These are phyloP conservation scores for Acholoe squamosa DNA, from an alignment of 2,888 invertebrate genomes.

Conservation along the genomic window DNA sequence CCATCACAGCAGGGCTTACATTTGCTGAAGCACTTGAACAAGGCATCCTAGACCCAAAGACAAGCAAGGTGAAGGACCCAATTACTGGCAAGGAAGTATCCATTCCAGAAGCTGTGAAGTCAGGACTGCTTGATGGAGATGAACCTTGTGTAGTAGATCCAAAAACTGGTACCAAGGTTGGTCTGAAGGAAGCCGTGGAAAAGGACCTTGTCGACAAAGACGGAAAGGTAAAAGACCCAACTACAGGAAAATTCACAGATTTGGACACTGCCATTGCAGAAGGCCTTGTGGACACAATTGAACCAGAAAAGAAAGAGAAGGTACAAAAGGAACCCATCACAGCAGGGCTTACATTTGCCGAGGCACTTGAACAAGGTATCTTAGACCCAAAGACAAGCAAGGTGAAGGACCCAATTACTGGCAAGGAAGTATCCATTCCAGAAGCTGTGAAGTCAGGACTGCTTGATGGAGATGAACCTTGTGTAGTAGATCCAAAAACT, in stretches of 20 bases:
- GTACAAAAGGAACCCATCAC: too few species aligned
- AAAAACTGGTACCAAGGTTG: not conserved
- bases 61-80: conserved; percentile 84
- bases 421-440: conserved; percentile 87
- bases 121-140: not conserved
- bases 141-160: not conserved
- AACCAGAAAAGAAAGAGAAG: not conserved
- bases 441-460: conserved; percentile 92
- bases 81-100: not conserved
- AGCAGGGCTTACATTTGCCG: conserved; percentile 73
- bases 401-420: conserved; percentile 71
- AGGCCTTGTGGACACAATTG: too few species aligned
- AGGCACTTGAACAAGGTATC: conserved; percentile 77
- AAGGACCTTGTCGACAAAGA: conserved; percentile 11
- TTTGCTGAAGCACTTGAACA: conserved; percentile 39
- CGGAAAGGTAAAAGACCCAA: conserved; percentile 58
- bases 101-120: not conserved
- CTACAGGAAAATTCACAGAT: conserved; percentile 74
- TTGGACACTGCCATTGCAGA: too few species aligned
- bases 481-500: conserved; percentile 61
- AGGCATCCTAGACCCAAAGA: not conserved
- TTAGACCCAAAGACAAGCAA: conserved; percentile 79
- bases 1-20: not conserved
- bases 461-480: conserved; percentile 83
- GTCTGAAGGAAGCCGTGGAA: not conserved